phyloP scores from a whole-genome alignment of 2,113 vertebrate species.

The Limnothrissa miodon region DNA sequence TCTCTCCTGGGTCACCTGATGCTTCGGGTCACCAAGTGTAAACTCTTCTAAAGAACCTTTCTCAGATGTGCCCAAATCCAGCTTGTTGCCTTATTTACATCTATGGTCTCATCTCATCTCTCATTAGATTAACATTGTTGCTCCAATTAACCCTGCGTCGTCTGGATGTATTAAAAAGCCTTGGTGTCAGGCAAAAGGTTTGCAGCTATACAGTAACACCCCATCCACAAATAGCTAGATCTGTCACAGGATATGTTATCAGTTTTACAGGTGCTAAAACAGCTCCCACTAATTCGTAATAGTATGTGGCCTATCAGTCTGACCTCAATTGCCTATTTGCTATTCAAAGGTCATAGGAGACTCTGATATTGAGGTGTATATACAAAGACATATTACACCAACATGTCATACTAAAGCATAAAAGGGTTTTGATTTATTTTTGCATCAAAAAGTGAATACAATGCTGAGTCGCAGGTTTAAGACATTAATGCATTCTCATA shows the following conservation, averaged over 20 bases:
- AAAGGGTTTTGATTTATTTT: neutral
- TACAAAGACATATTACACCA: neutral
- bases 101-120: neutral
- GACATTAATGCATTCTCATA: neutral
- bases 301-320: neutral
- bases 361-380: neutral
- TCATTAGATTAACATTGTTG: constrained; percentile 19
- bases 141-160: neutral
- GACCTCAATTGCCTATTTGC: neutral
- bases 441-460: neutral
- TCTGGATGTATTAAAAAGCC: constrained; percentile 2
- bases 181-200: neutral
- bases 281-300: neutral
- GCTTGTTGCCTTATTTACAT: neutral
- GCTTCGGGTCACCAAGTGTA: neutral
- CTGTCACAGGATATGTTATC: neutral
- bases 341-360: neutral
- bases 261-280: constrained; percentile 18
- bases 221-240: constrained; percentile 1
- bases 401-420: too few species aligned
- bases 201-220: constrained; percentile 5
- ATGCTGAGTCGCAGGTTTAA: neutral
- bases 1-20: neutral
- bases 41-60: neutral
- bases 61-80: neutral